Base-by-base conservation (phyloP, 1,140 invertebrate species). In the Brachionus paranguensis region DNA sequence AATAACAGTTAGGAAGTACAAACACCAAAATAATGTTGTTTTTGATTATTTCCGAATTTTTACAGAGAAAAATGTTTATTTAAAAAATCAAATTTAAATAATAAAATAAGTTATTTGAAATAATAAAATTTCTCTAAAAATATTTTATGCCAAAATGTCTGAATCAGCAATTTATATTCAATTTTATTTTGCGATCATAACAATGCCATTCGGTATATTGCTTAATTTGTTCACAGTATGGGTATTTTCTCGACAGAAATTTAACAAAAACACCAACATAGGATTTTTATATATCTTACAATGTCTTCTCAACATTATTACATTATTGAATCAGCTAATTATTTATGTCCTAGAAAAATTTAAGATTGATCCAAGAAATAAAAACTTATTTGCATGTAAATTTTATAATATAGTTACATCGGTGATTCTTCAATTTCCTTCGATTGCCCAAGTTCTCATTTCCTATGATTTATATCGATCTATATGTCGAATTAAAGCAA, bases 241-340 rank as follows among this genome's bases (percentile, higher is more conserved):
- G 43, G 27, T 76, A 17, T 76, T 50, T 29, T 27, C 11, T 24
- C 43, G 24, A 14, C 8, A 76, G 2, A 76, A 76, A 33, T 76
- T 76, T 12, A 76, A 50, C 4, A 76, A 76, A 76, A 76, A 76
- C 12, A 76, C 72, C 14, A 76, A 76, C 24, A 50, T 76, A 5
- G 72, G 72, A 11, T 76, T 76, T 50, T 76, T 76, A 8, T 53
- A 76, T 14, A n/a, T 29, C 1, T 27, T 47, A 3, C 50, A 50
- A 8, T 76, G 72, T 50, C 1, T 50, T 24, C 27, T 50, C n/a
- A 76, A 76, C 24, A 76, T 76, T 27, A 27, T 76, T 27, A 29
- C 72, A 27, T 27, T 76, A 8, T 8, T 47, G 0, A 76, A 50
- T 50, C 47, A 76, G 43, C 12, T 76, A 20, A 5, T 76, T 0